Percentiles rank a stretch among this genome's conserved stretches.
These are phyloP conservation scores for Sesamia inferens DNA, from an alignment of 2,888 invertebrate species.

Conservation along the genomic window DNA sequence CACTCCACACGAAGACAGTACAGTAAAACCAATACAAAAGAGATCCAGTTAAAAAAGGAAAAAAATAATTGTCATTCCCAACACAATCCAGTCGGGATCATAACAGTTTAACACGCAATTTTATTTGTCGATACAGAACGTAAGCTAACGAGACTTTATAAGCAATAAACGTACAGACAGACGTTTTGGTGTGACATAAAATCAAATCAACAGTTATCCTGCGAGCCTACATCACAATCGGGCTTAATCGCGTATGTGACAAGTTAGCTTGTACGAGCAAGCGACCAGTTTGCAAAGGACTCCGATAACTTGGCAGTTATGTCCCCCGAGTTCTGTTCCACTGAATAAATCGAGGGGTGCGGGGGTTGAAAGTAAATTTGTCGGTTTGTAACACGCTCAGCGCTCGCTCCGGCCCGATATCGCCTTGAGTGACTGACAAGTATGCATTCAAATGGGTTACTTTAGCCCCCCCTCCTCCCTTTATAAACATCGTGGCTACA, in stretches of 20 bases:
- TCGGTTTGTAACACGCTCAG: slow-evolving; percentile 77
- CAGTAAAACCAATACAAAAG: slow-evolving; percentile 67
- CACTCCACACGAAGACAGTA: slow-evolving; percentile 60
- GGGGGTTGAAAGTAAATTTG: slow-evolving; percentile 70
- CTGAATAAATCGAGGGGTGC: slow-evolving; percentile 63
- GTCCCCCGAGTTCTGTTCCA: slow-evolving; percentile 44
- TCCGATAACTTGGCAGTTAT: slow-evolving; percentile 63
- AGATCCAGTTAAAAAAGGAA: slow-evolving; percentile 66
- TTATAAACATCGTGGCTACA: slow-evolving; percentile 85
- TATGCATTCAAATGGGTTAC: slow-evolving; percentile 94
- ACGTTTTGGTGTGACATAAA: slow-evolving; percentile 89
- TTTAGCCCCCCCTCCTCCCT: slow-evolving; percentile 88
- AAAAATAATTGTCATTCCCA: slow-evolving; percentile 78
- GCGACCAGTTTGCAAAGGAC: slow-evolving; percentile 74
- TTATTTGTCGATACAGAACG: slow-evolving; percentile 86
- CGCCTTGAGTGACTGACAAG: slow-evolving; percentile 93
- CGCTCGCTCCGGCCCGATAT: slow-evolving; percentile 86
- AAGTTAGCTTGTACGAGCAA: slow-evolving; percentile 85
- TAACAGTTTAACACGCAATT: slow-evolving; percentile 86
- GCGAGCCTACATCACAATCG: slow-evolving; percentile 90
- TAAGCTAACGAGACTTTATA: slow-evolving; percentile 87
- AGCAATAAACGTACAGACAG: slow-evolving; percentile 89
- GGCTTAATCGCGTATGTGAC: slow-evolving; percentile 89
- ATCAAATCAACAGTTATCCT: slow-evolving; percentile 90
- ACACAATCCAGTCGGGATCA: slow-evolving; percentile 82